A percentile compares a stretch with the other conserved stretches of the same genome.
These are phyloP conservation scores for Paedocypris sp. DNA, from an alignment of 2,113 vertebrate species.

Conservation along the genomic window DNA sequence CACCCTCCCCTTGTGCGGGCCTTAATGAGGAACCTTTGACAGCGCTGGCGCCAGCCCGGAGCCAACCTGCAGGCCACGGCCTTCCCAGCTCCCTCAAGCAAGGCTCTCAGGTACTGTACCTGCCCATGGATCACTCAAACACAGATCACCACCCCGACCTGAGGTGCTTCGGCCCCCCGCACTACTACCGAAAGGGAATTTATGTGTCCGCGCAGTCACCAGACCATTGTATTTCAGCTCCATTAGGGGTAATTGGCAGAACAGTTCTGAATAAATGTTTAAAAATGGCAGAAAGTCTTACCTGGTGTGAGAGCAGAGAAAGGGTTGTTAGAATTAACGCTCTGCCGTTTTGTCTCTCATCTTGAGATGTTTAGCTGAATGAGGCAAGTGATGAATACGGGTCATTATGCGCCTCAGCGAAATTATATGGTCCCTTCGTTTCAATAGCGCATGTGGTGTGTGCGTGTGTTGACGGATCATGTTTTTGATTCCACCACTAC, in stretches of 20 bases:
- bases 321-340: background rate
- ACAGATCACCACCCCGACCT: constrained; percentile 1
- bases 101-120: constrained; percentile 5
- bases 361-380: constrained; percentile 9
- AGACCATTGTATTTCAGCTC: constrained; percentile 40
- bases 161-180: background rate
- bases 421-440: constrained; percentile 13
- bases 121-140: background rate
- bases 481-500: constrained; percentile 5
- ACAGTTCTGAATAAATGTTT: constrained; percentile 48
- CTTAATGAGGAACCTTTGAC: constrained; percentile 34
- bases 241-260: constrained; percentile 49
- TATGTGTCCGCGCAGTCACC: constrained; percentile 29
- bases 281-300: constrained; percentile 36
- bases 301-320: constrained; percentile 34
- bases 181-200: constrained; percentile 23
- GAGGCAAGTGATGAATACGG: constrained; percentile 40
- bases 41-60: constrained; percentile 30
- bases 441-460: background rate
- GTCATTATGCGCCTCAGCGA: background rate
- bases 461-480: background rate
- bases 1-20: background rate
- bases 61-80: background rate
- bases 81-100: background rate
- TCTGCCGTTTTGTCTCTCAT: background rate